Conservation (phyloP, 1,140 invertebrate species). For the Papilio dardanus region DNA sequence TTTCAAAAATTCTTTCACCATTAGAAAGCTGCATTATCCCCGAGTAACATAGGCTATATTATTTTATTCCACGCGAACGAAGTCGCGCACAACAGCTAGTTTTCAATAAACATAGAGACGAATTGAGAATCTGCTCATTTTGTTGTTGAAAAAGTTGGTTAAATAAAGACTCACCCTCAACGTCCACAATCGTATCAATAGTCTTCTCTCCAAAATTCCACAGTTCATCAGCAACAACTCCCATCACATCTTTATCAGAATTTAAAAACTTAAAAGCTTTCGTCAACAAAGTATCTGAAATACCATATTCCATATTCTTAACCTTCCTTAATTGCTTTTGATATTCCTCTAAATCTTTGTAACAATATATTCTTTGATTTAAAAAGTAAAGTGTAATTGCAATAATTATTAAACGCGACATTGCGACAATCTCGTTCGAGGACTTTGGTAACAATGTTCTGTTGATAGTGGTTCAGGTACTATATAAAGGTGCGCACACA, state of each 20-base stretch:
- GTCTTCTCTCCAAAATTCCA: slow-evolving; percentile 28
- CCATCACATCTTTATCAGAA: slow-evolving; percentile 27
- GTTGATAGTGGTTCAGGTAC: background rate
- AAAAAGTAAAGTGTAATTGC: background rate
- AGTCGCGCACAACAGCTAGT: too few species aligned
- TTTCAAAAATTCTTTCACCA: too few species aligned
- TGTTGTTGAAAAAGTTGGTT: too few species aligned
- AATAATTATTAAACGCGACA: background rate
- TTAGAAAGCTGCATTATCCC: too few species aligned
- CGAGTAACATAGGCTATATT: too few species aligned
- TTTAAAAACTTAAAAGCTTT: slow-evolving; percentile 29
- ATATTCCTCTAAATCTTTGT: slow-evolving; percentile 21
- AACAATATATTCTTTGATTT: slow-evolving; percentile 7
- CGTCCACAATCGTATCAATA: slow-evolving; percentile 21
- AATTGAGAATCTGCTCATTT: too few species aligned
- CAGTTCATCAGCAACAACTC: slow-evolving; percentile 10
- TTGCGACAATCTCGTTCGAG: background rate
- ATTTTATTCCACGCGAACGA: too few species aligned
- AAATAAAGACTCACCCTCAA: slow-evolving; percentile 21
- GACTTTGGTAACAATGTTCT: background rate
- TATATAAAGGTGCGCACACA: slow-evolving; percentile 8
- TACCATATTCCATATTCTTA: slow-evolving; percentile 4
- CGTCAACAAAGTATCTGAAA: slow-evolving; percentile 16
- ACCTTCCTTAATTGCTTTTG: slow-evolving; percentile 11
- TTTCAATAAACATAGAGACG: too few species aligned